Evolutionary conservation across 2,113 vertebrate genomes (phyloP).

Genomic region (Pygathrix nemaeus): DNA sequence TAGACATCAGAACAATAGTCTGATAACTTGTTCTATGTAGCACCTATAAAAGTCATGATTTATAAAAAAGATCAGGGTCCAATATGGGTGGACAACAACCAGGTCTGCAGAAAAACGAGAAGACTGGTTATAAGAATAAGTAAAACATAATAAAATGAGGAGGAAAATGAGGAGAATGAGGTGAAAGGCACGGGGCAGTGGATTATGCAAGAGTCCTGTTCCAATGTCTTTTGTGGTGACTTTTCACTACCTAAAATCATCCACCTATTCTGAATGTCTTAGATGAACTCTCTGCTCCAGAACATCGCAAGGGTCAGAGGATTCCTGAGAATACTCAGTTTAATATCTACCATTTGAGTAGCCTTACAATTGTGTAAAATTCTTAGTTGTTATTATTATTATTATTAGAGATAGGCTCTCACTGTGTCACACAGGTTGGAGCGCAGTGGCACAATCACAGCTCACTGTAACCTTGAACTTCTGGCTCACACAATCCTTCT

Average conservation of each 20-base stretch:
- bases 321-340: background rate
- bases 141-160: background rate
- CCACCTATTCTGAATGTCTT: background rate
- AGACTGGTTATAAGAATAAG: background rate
- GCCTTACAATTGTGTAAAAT: background rate
- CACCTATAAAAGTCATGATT: background rate
- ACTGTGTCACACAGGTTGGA: no score
- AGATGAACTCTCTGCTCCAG: background rate
- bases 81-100: background rate
- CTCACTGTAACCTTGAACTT: no score
- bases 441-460: no score
- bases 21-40: background rate
- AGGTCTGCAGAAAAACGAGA: background rate
- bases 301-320: background rate
- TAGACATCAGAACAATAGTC: background rate
- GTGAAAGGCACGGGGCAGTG: no score
- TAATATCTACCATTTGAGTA: accelerated
- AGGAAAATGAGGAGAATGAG: no score
- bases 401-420: no score
- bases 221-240: no score
- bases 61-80: background rate
- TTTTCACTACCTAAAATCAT: background rate
- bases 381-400: no score
- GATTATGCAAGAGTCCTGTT: no score
- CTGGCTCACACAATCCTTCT: no score